Conservation (phyloP, 2,797 vertebrate species). For the Lepus townsendii region DNA sequence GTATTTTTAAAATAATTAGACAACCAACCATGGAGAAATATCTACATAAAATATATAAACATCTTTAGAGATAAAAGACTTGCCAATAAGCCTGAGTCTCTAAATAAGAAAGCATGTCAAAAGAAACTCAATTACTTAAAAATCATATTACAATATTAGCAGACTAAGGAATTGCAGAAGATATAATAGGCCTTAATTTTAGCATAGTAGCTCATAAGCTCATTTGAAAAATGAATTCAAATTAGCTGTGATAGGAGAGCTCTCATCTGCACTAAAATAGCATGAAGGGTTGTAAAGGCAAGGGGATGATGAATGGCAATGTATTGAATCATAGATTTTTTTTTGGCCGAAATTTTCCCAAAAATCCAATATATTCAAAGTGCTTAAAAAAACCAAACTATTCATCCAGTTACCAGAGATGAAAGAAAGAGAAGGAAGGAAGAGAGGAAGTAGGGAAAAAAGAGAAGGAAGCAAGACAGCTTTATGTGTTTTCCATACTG, state of each 20-base stretch:
- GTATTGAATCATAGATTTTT: slow-evolving; percentile 53
- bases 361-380: slow-evolving; percentile 63
- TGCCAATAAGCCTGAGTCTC: slow-evolving; percentile 54
- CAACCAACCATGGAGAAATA: slow-evolving; percentile 20
- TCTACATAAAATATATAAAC: slow-evolving; percentile 59
- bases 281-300: slow-evolving; percentile 62
- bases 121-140: slow-evolving; percentile 78
- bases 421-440: neutral
- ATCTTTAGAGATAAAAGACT: slow-evolving; percentile 56
- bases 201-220: slow-evolving; percentile 69
- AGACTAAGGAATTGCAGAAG: slow-evolving; percentile 79
- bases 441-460: neutral
- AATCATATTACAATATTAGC: slow-evolving; percentile 71
- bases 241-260: slow-evolving; percentile 62
- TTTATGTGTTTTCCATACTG: neutral
- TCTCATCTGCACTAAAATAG: slow-evolving; percentile 71
- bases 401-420: neutral
- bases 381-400: slow-evolving; percentile 63
- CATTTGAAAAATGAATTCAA: slow-evolving; percentile 80
- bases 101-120: slow-evolving; percentile 73
- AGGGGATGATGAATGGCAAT: slow-evolving; percentile 72
- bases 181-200: slow-evolving; percentile 81
- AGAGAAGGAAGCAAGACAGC: neutral
- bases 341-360: slow-evolving; percentile 4
- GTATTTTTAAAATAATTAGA: slow-evolving; percentile 62